These are phyloP conservation scores for Prunella himalayana DNA, from an alignment of 2,113 vertebrate species.

Conservation along the genomic window DNA sequence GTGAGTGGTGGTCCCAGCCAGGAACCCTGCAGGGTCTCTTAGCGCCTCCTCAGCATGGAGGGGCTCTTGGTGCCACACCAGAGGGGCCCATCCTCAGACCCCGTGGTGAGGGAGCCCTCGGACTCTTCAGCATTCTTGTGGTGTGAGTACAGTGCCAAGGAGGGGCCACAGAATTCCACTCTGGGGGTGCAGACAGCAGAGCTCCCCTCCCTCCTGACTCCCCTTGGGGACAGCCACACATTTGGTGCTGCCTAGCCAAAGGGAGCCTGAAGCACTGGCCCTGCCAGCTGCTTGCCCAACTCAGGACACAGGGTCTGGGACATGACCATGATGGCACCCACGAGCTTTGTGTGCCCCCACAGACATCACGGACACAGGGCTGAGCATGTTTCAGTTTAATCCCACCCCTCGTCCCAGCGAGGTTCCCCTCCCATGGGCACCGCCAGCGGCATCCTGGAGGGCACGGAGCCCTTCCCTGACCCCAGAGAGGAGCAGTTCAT, in stretches of 20 bases:
- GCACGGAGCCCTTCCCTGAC: neutral
- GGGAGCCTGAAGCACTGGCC: neutral
- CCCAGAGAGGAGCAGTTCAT: neutral
- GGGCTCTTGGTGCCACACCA: neutral
- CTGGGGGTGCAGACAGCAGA: neutral
- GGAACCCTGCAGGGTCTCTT: neutral
- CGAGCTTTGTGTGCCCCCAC: accelerated
- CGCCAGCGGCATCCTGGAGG: accelerated
- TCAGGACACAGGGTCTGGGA: neutral
- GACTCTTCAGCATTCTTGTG: neutral
- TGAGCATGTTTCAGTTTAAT: neutral
- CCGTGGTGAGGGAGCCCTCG: accelerated
- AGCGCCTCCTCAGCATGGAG: neutral
- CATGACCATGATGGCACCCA: accelerated
- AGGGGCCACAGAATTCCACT: neutral
- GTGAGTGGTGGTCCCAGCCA: neutral
- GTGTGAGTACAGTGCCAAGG: neutral
- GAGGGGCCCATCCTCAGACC: neutral
- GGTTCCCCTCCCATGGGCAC: accelerated
- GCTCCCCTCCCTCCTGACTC: neutral
- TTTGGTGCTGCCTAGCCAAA: neutral
- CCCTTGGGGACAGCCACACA: neutral
- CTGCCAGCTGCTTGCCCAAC: neutral
- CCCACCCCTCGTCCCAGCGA: neutral
- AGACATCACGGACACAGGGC: neutral